Percentiles rank a stretch among this genome's conserved stretches.
Conservation (phyloP, 2,113 vertebrate species). For the Coptodon bakossiorum region DNA sequence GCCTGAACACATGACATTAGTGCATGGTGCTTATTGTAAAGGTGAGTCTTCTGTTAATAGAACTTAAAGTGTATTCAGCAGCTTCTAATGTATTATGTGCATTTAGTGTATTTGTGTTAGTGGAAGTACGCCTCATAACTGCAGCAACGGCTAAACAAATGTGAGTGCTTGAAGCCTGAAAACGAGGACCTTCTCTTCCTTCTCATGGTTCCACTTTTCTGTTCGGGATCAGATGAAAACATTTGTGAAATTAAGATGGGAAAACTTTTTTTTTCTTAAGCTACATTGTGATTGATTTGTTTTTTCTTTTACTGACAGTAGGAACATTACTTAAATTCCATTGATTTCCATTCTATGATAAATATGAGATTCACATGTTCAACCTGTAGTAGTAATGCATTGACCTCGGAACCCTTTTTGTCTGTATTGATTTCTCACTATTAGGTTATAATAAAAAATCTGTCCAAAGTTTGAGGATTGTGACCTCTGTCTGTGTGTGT, state of each 20-base stretch:
- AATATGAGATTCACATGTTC: not conserved
- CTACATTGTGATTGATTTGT: not conserved
- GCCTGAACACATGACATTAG: not conserved
- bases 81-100: not conserved
- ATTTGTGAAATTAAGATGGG: not conserved
- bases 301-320: not conserved
- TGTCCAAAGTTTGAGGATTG: not conserved
- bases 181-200: not conserved
- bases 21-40: constrained; percentile 53
- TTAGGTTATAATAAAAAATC: constrained; percentile 8
- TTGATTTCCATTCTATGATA: not conserved
- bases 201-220: not conserved
- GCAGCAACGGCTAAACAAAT: not conserved
- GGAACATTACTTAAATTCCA: not conserved
- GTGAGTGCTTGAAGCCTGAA: not conserved
- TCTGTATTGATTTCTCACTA: not conserved
- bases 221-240: not conserved
- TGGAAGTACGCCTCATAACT: not conserved
- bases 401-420: not conserved
- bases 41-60: constrained; percentile 1
- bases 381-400: not conserved
- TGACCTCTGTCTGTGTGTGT: accelerated
- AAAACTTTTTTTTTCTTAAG: not conserved
- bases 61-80: not conserved
- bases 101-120: constrained; percentile 13